Conservation (phyloP, 2,888 invertebrate species). For the Elaeidobius kamerunicus region DNA sequence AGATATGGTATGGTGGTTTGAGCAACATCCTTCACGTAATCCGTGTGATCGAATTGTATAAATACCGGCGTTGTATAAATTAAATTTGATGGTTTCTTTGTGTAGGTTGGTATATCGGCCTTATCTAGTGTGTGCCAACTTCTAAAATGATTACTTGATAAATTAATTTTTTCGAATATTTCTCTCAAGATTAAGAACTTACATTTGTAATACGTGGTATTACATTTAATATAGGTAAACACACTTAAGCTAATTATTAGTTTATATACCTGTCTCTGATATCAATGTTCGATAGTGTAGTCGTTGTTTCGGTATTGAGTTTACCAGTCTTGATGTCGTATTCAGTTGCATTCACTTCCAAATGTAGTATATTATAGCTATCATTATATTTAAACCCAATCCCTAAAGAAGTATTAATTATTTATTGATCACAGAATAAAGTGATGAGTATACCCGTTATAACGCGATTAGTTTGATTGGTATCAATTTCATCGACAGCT, state of each 20-base stretch:
- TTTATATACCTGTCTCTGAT: background rate
- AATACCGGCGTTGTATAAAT: conserved; percentile 48
- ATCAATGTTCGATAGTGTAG: too few relatives aligned
- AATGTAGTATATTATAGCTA: background rate
- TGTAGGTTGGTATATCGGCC: conserved; percentile 65
- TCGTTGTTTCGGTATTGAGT: background rate
- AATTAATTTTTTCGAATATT: too few relatives aligned
- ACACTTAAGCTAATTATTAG: background rate
- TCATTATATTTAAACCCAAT: background rate
- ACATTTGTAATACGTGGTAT: too few relatives aligned
- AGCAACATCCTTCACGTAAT: conserved; percentile 68
- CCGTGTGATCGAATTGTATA: conserved; percentile 54
- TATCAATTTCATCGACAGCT: conserved; percentile 74
- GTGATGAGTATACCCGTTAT: conserved; percentile 60
- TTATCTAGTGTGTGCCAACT: conserved; percentile 54
- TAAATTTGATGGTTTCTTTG: conserved; percentile 35
- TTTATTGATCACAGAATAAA: too few relatives aligned
- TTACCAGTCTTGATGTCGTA: too few relatives aligned
- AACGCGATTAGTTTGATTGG: conserved; percentile 60
- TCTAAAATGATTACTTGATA: too few relatives aligned
- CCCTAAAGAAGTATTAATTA: background rate
- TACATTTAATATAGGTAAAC: background rate
- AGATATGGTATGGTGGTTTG: conserved; percentile 80
- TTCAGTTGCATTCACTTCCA: background rate
- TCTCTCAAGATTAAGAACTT: too few relatives aligned